Evolutionary conservation across 2,797 vertebrate species (phyloP).

Genomic region (Lagorchestes hirsutus): DNA sequence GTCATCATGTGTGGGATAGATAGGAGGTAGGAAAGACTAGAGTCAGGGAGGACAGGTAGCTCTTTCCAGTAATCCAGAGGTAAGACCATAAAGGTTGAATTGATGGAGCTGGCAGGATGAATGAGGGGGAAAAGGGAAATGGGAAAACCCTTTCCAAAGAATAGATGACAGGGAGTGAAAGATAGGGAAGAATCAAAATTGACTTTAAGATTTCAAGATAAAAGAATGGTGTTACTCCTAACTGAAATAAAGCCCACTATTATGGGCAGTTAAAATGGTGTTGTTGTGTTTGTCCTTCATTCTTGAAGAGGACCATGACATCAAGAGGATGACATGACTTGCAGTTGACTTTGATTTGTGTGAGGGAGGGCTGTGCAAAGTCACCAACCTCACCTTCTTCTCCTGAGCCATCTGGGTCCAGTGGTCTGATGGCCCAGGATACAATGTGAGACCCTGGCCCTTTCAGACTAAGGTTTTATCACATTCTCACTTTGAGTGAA

Average conservation of each 20-base stretch:
- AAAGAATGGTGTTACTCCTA: neutral
- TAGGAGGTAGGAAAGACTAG: neutral
- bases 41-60: neutral
- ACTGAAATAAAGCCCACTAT: neutral
- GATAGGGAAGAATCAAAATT: neutral
- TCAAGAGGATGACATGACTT: too few species aligned
- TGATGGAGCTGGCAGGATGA: neutral
- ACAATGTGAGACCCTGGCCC: too few species aligned
- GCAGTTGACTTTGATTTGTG: too few species aligned
- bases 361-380: too few species aligned
- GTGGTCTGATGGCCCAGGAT: too few species aligned
- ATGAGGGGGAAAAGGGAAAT: neutral
- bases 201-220: neutral
- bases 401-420: too few species aligned
- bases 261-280: neutral
- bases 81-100: neutral
- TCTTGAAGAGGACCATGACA: too few species aligned
- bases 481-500: too few species aligned
- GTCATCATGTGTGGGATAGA: neutral
- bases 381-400: too few species aligned
- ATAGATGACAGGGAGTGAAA: neutral
- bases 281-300: too few species aligned
- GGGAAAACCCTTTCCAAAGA: neutral
- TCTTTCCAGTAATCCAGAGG: neutral
- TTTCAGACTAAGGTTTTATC: too few species aligned